A percentile compares a stretch with the other conserved stretches of the same genome.
phyloP scores from a whole-genome alignment of 2,797 vertebrate genomes.

The Trachops cirrhosus region DNA sequence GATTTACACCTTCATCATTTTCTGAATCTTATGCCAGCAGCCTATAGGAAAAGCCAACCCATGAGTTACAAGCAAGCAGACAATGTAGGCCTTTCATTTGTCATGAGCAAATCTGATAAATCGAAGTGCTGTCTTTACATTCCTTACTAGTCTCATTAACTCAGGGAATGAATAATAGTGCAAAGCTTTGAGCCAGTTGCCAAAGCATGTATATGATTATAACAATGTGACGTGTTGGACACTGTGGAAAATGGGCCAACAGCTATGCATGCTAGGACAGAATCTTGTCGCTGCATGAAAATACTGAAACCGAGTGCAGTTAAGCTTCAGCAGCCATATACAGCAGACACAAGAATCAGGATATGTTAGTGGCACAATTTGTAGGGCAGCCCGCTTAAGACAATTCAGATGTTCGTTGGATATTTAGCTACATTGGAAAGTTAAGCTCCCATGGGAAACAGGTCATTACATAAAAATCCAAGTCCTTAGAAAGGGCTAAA shows the following conservation, averaged over 20 bases:
- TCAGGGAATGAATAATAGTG: conserved; percentile 69
- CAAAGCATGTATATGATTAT: conserved; percentile 74
- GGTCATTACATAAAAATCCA: background rate
- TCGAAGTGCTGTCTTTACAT: conserved; percentile 75
- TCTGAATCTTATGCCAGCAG: conserved; percentile 66
- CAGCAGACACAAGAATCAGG: conserved; percentile 12
- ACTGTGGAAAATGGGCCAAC: conserved; percentile 72
- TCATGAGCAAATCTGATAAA: conserved; percentile 73
- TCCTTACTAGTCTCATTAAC: conserved; percentile 64
- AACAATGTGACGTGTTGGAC: conserved; percentile 70
- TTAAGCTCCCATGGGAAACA: background rate
- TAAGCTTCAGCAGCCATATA: conserved; percentile 55
- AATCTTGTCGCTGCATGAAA: conserved; percentile 66
- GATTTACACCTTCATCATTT: conserved; percentile 80
- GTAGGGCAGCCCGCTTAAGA: background rate
- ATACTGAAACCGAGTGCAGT: conserved; percentile 74
- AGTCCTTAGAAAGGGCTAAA: background rate
- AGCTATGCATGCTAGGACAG: conserved; percentile 60
- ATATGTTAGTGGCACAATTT: conserved; percentile 33
- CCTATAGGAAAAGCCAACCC: conserved; percentile 66
- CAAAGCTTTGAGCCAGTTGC: conserved; percentile 64
- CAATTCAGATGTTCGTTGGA: background rate
- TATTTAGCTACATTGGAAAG: background rate
- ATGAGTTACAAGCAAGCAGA: conserved; percentile 31
- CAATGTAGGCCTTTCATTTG: conserved; percentile 70